Conservation (phyloP, 2,113 vertebrate genomes). For the Nesoenas mayeri region DNA sequence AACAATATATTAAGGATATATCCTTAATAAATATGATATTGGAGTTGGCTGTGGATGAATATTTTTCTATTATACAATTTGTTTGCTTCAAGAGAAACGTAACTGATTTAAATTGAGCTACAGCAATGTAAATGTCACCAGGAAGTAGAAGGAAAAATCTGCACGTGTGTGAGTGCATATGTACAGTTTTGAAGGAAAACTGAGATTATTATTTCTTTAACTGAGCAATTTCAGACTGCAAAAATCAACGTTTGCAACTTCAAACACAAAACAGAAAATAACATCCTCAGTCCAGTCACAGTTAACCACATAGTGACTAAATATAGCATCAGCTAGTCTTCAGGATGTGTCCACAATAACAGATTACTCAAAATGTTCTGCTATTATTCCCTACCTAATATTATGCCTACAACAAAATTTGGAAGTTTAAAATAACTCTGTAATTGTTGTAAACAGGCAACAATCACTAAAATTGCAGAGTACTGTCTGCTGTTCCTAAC, state of each 20-base stretch:
- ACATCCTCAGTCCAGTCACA: slow-evolving; percentile 28
- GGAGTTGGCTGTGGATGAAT: background rate
- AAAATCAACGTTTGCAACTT: slow-evolving; percentile 17
- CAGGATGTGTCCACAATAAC: slow-evolving; percentile 70
- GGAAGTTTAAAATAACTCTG: slow-evolving; percentile 68
- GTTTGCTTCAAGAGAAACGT: background rate
- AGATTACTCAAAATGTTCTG: slow-evolving; percentile 69
- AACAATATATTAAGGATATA: background rate
- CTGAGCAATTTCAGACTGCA: background rate
- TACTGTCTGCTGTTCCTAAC: slow-evolving; percentile 38
- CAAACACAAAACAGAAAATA: slow-evolving; percentile 7
- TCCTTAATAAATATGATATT: background rate
- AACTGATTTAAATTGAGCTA: background rate
- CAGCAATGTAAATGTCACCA: background rate
- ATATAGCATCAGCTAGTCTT: slow-evolving; percentile 51
- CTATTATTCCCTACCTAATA: slow-evolving; percentile 68
- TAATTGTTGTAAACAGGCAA: slow-evolving; percentile 73
- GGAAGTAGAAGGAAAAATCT: background rate
- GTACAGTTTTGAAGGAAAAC: background rate
- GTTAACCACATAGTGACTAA: slow-evolving; percentile 56
- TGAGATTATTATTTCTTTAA: slow-evolving; percentile 2
- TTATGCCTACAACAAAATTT: slow-evolving; percentile 66
- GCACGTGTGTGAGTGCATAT: rapidly evolving
- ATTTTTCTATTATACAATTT: background rate
- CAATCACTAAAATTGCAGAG: slow-evolving; percentile 68